Percentiles rank a stretch among this genome's conserved stretches.
Conservation (phyloP, 1,140 invertebrate species). For the Neotoxoptera formosana region DNA sequence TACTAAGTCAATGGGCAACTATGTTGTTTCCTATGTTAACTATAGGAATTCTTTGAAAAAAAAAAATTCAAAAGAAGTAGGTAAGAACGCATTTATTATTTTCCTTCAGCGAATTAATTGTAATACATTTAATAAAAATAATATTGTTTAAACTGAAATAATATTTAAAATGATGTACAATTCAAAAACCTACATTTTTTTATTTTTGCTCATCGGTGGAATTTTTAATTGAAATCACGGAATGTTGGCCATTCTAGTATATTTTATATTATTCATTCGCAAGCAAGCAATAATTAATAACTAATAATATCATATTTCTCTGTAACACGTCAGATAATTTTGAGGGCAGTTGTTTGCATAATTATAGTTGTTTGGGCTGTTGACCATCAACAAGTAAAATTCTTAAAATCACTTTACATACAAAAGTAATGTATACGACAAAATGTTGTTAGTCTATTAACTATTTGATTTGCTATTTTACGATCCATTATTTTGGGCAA, state of each 20-base stretch:
- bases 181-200: neutral
- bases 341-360: neutral
- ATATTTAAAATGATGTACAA: neutral
- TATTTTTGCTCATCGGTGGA: neutral
- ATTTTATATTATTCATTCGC: neutral
- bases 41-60: neutral
- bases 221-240: neutral
- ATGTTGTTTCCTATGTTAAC: too few species aligned
- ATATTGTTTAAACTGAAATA: neutral
- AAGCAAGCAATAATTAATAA: neutral
- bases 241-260: neutral
- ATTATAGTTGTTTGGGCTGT: too few species aligned
- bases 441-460: neutral
- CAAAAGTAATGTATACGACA: neutral
- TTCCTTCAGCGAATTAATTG: neutral
- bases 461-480: neutral
- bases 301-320: neutral
- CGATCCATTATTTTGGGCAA: neutral
- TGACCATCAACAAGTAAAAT: neutral
- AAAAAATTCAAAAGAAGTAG: neutral
- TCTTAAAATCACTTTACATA: neutral
- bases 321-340: neutral
- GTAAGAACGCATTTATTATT: neutral
- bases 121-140: neutral
- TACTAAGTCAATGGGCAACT: neutral